Evolutionary conservation across 2,113 vertebrate genomes (phyloP).

Genomic region (Ochotona curzoniae): DNA sequence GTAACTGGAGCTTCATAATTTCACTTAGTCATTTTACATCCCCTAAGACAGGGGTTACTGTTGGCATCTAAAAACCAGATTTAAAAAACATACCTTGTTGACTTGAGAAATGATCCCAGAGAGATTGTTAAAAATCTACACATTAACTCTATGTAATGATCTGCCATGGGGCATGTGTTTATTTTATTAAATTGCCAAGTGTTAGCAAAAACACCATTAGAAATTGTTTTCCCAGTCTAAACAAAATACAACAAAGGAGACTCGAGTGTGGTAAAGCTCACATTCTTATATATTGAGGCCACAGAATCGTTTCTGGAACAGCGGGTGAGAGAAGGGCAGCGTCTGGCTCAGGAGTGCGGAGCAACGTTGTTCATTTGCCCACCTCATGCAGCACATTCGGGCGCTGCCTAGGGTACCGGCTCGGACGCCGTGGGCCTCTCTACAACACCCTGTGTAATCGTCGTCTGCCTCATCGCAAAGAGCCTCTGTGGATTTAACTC

Average conservation of each 20-base stretch:
- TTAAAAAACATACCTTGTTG: slow-evolving; percentile 54
- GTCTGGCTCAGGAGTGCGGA: not conserved
- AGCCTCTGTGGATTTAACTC: slow-evolving; percentile 23
- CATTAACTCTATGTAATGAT: slow-evolving; percentile 41
- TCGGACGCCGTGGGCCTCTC: slow-evolving; percentile 9
- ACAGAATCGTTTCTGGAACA: slow-evolving; percentile 4
- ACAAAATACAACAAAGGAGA: slow-evolving; percentile 35
- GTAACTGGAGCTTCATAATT: not conserved
- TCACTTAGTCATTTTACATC: slow-evolving; percentile 6
- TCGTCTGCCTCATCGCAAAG: slow-evolving; percentile 30
- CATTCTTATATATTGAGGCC: not conserved
- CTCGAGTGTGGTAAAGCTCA: not conserved
- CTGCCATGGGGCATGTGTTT: slow-evolving; percentile 1
- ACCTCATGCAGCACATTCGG: not conserved
- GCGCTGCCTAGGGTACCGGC: not conserved
- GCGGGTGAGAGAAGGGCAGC: not conserved
- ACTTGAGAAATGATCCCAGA: slow-evolving; percentile 56
- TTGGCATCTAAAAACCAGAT: not conserved
- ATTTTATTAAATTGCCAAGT: slow-evolving; percentile 50
- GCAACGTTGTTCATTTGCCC: not conserved
- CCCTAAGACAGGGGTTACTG: not conserved
- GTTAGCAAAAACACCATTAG: slow-evolving; percentile 51
- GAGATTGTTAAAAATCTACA: not conserved
- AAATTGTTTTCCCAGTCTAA: slow-evolving; percentile 36
- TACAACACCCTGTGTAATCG: slow-evolving; percentile 20